Evolutionary conservation across 2,113 vertebrate species (phyloP).

Genomic region (Lethenteron reissneri): DNA sequence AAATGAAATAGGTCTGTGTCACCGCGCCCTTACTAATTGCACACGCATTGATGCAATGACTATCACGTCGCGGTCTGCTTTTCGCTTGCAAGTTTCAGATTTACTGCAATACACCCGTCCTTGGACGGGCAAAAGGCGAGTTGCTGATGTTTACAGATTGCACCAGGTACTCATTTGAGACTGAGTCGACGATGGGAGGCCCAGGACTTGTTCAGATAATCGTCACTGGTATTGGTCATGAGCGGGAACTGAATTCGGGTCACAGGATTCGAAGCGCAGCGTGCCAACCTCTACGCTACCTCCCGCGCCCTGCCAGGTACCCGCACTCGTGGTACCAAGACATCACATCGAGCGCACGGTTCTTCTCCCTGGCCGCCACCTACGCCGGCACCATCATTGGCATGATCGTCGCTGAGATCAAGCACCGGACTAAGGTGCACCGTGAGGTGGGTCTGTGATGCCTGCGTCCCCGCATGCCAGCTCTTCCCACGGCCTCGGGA

Average conservation of each 20-base stretch:
- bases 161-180: neutral
- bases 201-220: neutral
- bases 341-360: constrained; percentile 98
- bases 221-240: neutral
- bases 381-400: constrained; percentile 77
- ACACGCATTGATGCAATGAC: too few relatives aligned
- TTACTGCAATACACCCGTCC: neutral
- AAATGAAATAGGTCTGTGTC: too few relatives aligned
- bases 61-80: too few relatives aligned
- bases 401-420: constrained; percentile 98
- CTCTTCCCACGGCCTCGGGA: too few relatives aligned
- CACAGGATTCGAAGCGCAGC: neutral
- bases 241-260: neutral
- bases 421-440: constrained; percentile 86
- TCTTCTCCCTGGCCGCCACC: constrained; percentile 89
- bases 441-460: constrained; percentile 47
- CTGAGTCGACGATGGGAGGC: neutral
- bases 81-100: too few relatives aligned
- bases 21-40: too few relatives aligned
- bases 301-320: constrained; percentile 34
- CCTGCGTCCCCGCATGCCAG: too few relatives aligned
- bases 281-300: neutral
- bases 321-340: constrained; percentile 99
- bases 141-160: neutral
- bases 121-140: neutral